phyloP scores from a whole-genome alignment of 2,888 invertebrate species.

The Patella caerulea region DNA sequence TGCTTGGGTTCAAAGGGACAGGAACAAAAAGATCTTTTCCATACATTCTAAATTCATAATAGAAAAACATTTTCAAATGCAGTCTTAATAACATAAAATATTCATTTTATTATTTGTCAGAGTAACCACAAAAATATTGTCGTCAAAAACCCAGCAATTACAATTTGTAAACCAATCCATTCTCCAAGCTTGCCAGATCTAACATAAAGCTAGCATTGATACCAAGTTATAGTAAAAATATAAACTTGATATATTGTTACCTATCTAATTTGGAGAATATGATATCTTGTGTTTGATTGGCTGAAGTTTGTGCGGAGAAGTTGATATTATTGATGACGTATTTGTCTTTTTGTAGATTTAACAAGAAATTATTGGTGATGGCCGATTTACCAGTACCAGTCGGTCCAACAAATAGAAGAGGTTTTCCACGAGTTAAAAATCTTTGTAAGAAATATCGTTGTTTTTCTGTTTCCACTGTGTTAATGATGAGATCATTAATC shows the following conservation, averaged over 20 bases:
- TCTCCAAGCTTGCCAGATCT: no score
- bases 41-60: no score
- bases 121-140: no score
- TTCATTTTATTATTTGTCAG: no score
- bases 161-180: no score
- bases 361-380: slow-evolving; percentile 68
- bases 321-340: slow-evolving; percentile 68
- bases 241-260: slow-evolving; percentile 35
- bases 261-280: slow-evolving; percentile 70
- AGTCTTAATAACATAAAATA: no score
- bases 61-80: no score
- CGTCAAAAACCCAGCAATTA: no score
- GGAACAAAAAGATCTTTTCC: no score
- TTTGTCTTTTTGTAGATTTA: slow-evolving; percentile 64
- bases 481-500: slow-evolving; percentile 67
- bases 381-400: slow-evolving; percentile 71
- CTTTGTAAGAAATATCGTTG: slow-evolving; percentile 67
- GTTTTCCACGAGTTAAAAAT: slow-evolving; percentile 56
- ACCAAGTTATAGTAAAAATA: not conserved
- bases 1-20: no score
- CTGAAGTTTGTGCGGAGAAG: slow-evolving; percentile 70
- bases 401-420: slow-evolving; percentile 68
- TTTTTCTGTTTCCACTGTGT: slow-evolving; percentile 68
- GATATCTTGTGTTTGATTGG: slow-evolving; percentile 71
- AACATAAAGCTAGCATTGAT: no score